Conservation (phyloP, 2,888 invertebrate species). For the Cyclophora albipunctata region DNA sequence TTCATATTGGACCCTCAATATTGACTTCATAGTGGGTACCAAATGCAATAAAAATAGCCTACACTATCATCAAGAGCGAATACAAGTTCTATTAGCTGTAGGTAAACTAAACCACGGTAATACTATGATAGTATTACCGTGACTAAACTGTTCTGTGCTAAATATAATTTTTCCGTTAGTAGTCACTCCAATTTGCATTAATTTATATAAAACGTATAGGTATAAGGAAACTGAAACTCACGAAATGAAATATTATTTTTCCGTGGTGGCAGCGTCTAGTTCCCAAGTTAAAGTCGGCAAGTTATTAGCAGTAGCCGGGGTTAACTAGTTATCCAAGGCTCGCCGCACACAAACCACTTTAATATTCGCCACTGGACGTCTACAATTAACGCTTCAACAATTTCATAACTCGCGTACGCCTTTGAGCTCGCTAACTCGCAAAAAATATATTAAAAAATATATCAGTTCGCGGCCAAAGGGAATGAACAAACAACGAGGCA, state of each 20-base stretch:
- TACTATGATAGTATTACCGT: too few species aligned
- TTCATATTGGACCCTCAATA: too few species aligned
- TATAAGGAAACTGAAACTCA: constrained; percentile 25
- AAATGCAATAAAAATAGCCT: too few species aligned
- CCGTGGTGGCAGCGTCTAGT: constrained; percentile 33
- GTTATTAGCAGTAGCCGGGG: constrained; percentile 31
- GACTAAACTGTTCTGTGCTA: too few species aligned
- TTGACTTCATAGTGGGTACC: too few species aligned
- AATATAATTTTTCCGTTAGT: too few species aligned
- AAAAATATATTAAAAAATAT: constrained; percentile 54
- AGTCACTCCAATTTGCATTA: too few species aligned
- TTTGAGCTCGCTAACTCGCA: constrained; percentile 56
- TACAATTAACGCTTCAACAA: constrained; percentile 73
- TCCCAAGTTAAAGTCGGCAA: constrained; percentile 22
- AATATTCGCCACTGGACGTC: constrained; percentile 71
- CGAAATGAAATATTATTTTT: constrained; percentile 58
- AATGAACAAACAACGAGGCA: constrained; percentile 47
- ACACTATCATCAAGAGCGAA: too few species aligned
- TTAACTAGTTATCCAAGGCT: constrained; percentile 57
- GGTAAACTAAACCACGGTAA: too few species aligned
- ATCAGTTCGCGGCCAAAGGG: constrained; percentile 45
- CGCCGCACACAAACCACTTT: constrained; percentile 53
- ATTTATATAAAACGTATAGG: too few species aligned
- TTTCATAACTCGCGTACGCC: constrained; percentile 69
- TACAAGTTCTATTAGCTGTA: too few species aligned